Percentiles rank a stretch among this genome's conserved stretches.
Evolutionary conservation across 1,140 invertebrate species (phyloP).

Genomic region (Teleogryllus occipitalis): DNA sequence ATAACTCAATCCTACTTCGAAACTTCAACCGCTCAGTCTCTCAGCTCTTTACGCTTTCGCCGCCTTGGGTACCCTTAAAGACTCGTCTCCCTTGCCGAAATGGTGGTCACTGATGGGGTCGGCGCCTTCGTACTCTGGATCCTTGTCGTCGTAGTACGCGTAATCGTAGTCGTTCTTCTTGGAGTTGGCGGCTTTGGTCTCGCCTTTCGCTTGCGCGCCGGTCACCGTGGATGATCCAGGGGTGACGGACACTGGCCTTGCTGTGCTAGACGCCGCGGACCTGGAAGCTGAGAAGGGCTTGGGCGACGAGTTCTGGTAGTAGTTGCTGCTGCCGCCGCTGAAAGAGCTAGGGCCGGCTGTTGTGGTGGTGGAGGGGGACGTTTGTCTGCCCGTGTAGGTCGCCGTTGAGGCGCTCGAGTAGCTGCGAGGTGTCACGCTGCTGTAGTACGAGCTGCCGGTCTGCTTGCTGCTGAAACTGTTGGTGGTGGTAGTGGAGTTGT

Average conservation of each 20-base stretch:
- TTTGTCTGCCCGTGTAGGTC: neutral
- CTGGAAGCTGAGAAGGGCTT: constrained; percentile 3
- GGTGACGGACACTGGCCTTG: neutral
- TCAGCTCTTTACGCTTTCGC: neutral
- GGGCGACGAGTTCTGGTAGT: neutral
- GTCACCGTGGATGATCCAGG: neutral
- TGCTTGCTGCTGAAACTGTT: neutral
- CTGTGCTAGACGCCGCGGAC: neutral
- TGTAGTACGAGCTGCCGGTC: constrained; percentile 8
- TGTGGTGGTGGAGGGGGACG: neutral
- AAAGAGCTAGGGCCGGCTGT: neutral
- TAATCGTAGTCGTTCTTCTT: constrained; percentile 20
- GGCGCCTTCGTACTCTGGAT: constrained; percentile 18
- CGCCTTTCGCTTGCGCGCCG: neutral
- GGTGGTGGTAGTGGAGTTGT: constrained; percentile 9
- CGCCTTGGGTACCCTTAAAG: constrained; percentile 17
- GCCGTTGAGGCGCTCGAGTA: neutral
- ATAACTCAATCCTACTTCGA: too few species aligned
- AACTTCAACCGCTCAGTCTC: too few species aligned
- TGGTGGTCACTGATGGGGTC: constrained; percentile 22
- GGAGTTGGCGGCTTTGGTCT: neutral
- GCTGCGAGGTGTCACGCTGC: constrained; percentile 6
- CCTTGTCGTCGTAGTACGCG: constrained; percentile 19
- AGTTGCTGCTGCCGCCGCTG: constrained; percentile 1
- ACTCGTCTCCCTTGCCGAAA: constrained; percentile 21